Evolutionary conservation across 2,797 vertebrate genomes (phyloP).

Genomic region (Notamacropus eugenii): DNA sequence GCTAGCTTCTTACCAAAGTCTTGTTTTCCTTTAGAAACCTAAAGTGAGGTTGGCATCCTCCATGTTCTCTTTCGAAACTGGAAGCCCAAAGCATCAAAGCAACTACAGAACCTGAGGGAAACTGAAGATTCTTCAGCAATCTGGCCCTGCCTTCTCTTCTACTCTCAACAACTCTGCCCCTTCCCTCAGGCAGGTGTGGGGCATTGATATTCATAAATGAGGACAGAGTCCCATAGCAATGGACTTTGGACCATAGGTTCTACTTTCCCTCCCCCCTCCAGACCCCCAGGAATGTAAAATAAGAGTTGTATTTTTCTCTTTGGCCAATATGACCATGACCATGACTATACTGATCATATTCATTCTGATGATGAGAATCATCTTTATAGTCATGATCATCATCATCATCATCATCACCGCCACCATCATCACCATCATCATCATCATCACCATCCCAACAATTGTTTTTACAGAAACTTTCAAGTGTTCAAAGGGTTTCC

Average conservation of each 20-base stretch:
- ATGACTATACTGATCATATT: not conserved
- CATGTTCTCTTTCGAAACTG: not conserved
- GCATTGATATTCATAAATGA: not conserved
- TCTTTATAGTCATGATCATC: no score
- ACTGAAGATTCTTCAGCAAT: not conserved
- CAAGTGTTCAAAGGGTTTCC: not conserved
- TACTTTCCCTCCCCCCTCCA: rapidly evolving
- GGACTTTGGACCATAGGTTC: not conserved
- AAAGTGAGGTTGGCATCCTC: not conserved
- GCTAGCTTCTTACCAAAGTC: not conserved
- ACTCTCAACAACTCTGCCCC: not conserved
- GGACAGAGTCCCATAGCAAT: not conserved
- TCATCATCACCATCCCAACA: not conserved
- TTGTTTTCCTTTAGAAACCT: not conserved
- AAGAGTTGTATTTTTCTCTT: not conserved
- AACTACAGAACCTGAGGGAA: not conserved
- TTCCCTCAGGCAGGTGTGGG: not conserved
- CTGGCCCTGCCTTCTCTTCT: not conserved
- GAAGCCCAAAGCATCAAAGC: not conserved
- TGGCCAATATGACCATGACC: not conserved
- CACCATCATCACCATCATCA: no score
- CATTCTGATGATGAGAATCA: not conserved
- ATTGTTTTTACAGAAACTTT: not conserved
- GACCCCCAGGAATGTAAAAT: not conserved
- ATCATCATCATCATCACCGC: no score